These are phyloP conservation scores for Micrasema longulum DNA, from an alignment of 1,140 invertebrate species.

Conservation along the genomic window DNA sequence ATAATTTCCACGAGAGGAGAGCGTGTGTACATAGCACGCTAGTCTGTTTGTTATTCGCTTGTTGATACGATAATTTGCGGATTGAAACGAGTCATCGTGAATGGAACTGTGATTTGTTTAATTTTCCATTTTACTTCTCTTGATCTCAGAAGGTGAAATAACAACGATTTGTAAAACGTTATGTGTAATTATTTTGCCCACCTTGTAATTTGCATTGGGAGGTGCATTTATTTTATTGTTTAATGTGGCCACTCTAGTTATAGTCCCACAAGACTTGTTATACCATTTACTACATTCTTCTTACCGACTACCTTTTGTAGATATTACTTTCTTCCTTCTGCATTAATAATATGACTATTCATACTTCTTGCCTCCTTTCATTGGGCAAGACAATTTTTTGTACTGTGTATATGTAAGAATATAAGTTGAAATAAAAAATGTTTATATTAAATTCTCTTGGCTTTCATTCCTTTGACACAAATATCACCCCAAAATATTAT, in stretches of 20 bases:
- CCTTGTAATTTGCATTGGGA: slow-evolving; percentile 53
- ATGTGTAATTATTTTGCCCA: slow-evolving; percentile 48
- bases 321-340: slow-evolving; percentile 51
- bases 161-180: slow-evolving; percentile 49
- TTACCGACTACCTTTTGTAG: slow-evolving; percentile 51
- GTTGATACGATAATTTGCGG: slow-evolving; percentile 43
- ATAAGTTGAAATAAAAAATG: slow-evolving; percentile 70
- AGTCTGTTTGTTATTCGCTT: slow-evolving; percentile 40
- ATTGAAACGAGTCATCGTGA: slow-evolving; percentile 51
- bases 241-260: slow-evolving; percentile 45
- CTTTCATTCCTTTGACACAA: slow-evolving; percentile 29
- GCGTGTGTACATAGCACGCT: neutral
- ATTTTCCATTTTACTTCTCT: slow-evolving; percentile 51
- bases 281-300: too few species aligned
- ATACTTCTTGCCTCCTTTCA: slow-evolving; percentile 52
- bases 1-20: slow-evolving; percentile 1
- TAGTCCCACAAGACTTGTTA: too few species aligned
- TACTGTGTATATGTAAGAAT: slow-evolving; percentile 71
- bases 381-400: slow-evolving; percentile 67
- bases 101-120: slow-evolving; percentile 50
- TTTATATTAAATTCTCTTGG: slow-evolving; percentile 66
- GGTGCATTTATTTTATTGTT: slow-evolving; percentile 54
- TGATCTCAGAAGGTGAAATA: slow-evolving; percentile 55
- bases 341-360: slow-evolving; percentile 48
- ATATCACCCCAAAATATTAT: slow-evolving; percentile 6